Percentiles rank a stretch among this genome's conserved stretches.
phyloP scores from a whole-genome alignment of 2,888 invertebrate species.

The Erannis defoliaria region DNA sequence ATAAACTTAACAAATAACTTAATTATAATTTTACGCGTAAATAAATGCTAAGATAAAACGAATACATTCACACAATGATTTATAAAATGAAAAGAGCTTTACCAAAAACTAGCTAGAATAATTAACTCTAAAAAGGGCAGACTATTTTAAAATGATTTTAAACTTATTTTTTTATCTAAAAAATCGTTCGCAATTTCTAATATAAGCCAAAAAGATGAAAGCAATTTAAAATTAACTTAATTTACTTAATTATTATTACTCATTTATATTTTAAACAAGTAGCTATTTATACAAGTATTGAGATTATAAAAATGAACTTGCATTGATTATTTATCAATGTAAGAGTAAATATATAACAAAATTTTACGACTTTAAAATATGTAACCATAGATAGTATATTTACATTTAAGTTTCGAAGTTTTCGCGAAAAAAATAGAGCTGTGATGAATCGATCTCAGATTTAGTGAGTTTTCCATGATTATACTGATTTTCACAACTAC shows the following conservation, averaged over 20 bases:
- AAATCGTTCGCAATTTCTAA: constrained; percentile 37
- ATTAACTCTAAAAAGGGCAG: constrained; percentile 4
- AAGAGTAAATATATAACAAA: too few relatives aligned
- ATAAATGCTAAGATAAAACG: constrained; percentile 6
- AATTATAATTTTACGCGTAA: background rate
- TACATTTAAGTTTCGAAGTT: background rate
- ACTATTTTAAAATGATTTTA: constrained; percentile 1
- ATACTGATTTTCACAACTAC: too few relatives aligned
- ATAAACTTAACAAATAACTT: constrained; percentile 4
- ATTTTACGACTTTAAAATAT: too few relatives aligned
- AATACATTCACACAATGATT: background rate
- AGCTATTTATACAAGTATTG: too few relatives aligned
- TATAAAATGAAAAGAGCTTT: constrained; percentile 5
- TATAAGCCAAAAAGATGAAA: background rate
- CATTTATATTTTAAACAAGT: too few relatives aligned
- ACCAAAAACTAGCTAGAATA: background rate
- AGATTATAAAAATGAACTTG: too few relatives aligned
- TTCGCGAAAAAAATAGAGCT: too few relatives aligned
- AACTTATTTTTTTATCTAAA: constrained; percentile 1
- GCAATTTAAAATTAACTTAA: background rate
- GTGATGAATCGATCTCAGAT: constrained; percentile 2
- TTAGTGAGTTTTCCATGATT: background rate
- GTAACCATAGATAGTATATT: too few relatives aligned
- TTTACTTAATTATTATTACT: too few relatives aligned
- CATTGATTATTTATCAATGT: too few relatives aligned